Percentiles rank a stretch among this genome's conserved stretches.
Evolutionary conservation across 23 tunicate species (phyloP).

Genomic region (Styela clava): DNA sequence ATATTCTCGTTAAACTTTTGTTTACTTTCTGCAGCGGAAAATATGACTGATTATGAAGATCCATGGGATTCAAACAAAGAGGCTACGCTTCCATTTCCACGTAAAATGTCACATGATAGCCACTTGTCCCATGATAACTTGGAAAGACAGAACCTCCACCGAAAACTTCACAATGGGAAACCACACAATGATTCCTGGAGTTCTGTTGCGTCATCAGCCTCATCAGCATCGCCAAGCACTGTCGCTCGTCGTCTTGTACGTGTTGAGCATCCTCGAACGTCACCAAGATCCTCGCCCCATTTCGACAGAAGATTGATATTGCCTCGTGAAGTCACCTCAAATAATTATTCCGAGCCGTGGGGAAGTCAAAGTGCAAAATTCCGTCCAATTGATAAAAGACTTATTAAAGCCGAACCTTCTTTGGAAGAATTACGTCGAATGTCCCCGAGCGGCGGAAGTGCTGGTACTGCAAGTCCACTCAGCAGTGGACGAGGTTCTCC

Average conservation of each 20-base stretch:
- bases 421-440: constrained; percentile 42
- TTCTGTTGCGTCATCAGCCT: constrained; percentile 50
- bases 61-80: constrained; percentile 71
- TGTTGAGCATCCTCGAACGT: constrained; percentile 27
- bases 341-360: constrained; percentile 30
- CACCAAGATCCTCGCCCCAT: constrained; percentile 54
- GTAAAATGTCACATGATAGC: not conserved
- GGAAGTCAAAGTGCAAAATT: not conserved
- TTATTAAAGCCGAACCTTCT: constrained; percentile 90
- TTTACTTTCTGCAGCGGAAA: not conserved
- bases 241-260: constrained; percentile 56
- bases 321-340: constrained; percentile 29
- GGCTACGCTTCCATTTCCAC: constrained; percentile 33
- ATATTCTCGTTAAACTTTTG: not conserved
- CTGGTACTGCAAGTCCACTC: constrained; percentile 50
- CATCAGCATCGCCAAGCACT: constrained; percentile 54
- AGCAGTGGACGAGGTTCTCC: constrained; percentile 69
- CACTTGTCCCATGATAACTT: not conserved
- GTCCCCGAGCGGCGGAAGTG: constrained; percentile 22
- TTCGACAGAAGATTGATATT: constrained; percentile 64
- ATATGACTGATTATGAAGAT: constrained; percentile 61
- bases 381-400: constrained; percentile 55
- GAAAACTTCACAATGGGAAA: not conserved
- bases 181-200: constrained; percentile 4
- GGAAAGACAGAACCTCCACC: not conserved